Conservation (phyloP, 1,140 invertebrate genomes). For the Anoplophora glabripennis region DNA sequence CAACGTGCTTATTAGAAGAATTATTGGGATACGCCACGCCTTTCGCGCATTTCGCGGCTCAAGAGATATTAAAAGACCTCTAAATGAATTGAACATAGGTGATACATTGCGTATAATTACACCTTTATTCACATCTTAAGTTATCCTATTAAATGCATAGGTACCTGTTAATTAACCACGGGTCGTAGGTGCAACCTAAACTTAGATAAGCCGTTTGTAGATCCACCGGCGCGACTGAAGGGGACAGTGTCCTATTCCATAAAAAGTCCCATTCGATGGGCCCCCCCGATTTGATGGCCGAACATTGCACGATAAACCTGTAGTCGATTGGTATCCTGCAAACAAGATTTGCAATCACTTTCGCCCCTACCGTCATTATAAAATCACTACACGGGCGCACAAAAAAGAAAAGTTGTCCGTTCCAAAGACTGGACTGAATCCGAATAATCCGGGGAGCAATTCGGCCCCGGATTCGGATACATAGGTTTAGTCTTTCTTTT, state of each 20-base stretch:
- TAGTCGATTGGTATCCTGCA: slow-evolving; percentile 39
- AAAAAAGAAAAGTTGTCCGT: too few relatives aligned
- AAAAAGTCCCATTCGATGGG: slow-evolving; percentile 42
- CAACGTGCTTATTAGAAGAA: too few relatives aligned
- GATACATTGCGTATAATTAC: neutral
- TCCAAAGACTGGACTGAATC: too few relatives aligned
- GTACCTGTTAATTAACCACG: slow-evolving; percentile 45
- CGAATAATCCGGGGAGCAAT: too few relatives aligned
- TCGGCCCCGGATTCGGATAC: too few relatives aligned
- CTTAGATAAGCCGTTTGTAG: slow-evolving; percentile 38
- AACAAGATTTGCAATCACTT: slow-evolving; percentile 3
- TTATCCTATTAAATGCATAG: neutral
- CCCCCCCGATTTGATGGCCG: slow-evolving; percentile 37
- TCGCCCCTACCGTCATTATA: neutral
- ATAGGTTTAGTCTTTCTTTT: too few relatives aligned
- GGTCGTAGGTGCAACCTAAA: slow-evolving; percentile 42
- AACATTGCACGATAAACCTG: slow-evolving; percentile 37
- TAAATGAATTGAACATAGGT: too few relatives aligned
- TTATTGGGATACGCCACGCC: too few relatives aligned
- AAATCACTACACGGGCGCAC: too few relatives aligned
- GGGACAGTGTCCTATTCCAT: slow-evolving; percentile 36
- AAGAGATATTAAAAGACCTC: too few relatives aligned
- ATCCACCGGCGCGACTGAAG: slow-evolving; percentile 35
- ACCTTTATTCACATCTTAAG: neutral
- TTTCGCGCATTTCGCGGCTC: too few relatives aligned